A percentile compares a stretch with the other conserved stretches of the same genome.
These are phyloP conservation scores for Caenorhabditis remanei DNA, from an alignment of 1,140 invertebrate genomes.

Conservation along the genomic window DNA sequence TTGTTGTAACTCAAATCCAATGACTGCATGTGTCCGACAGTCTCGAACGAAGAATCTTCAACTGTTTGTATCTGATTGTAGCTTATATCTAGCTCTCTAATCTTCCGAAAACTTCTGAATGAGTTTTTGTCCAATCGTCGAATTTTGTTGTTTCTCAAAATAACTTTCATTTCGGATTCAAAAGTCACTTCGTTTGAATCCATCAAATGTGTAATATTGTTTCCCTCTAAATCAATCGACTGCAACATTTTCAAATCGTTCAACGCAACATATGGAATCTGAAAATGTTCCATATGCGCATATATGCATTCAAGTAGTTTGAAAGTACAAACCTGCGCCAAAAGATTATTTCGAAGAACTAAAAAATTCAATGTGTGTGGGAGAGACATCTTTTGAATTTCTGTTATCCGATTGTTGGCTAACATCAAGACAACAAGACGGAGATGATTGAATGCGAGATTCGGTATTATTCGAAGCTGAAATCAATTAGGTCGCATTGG, in stretches of 20 bases:
- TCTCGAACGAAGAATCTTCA: constrained; percentile 55
- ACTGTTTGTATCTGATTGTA: constrained; percentile 62
- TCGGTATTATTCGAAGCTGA: constrained; percentile 63
- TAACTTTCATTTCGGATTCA: constrained; percentile 60
- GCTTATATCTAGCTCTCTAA: constrained; percentile 61
- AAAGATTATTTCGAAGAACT: constrained; percentile 61
- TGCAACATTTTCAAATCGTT: constrained; percentile 58
- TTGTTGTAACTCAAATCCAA: constrained; percentile 63
- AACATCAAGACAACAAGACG: constrained; percentile 61
- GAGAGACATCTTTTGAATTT: constrained; percentile 63
- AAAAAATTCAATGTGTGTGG: constrained; percentile 57
- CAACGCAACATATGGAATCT: constrained; percentile 64
- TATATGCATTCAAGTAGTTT: too few relatives aligned
- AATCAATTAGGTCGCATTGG: not conserved
- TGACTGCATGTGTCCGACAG: constrained; percentile 50
- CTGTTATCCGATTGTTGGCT: constrained; percentile 60
- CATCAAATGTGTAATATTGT: constrained; percentile 55
- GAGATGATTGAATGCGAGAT: constrained; percentile 61
- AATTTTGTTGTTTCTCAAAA: constrained; percentile 64
- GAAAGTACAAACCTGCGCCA: constrained; percentile 43
- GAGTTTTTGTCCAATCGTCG: constrained; percentile 54
- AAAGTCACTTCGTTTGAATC: constrained; percentile 63
- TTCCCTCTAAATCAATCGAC: constrained; percentile 63
- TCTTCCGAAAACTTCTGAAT: constrained; percentile 63
- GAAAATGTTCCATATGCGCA: not conserved